phyloP scores from a whole-genome alignment of 2,113 vertebrate genomes.

The Oostethus manadensis region DNA sequence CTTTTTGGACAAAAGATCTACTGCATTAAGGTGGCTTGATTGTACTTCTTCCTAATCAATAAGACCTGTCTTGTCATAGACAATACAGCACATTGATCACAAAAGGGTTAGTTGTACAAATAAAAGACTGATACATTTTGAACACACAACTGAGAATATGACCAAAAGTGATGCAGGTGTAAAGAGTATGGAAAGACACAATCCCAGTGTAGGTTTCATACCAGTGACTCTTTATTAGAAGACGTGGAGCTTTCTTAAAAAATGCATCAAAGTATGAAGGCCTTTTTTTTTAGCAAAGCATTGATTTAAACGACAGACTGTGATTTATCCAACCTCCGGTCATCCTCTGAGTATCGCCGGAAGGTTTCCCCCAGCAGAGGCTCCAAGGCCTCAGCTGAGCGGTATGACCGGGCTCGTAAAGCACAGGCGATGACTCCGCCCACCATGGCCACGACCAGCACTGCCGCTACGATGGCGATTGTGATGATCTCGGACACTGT shows the following conservation, averaged over 20 bases:
- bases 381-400: slow-evolving; percentile 73
- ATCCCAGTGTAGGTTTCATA: slow-evolving; percentile 20
- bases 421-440: slow-evolving; percentile 74
- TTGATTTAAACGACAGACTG: slow-evolving; percentile 75
- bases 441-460: slow-evolving; percentile 78
- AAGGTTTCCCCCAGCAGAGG: slow-evolving; percentile 85
- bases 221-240: slow-evolving; percentile 59
- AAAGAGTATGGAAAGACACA: not conserved
- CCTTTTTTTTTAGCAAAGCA: slow-evolving; percentile 6
- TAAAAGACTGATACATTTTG: no score
- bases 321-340: slow-evolving; percentile 71
- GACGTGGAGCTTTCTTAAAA: slow-evolving; percentile 29
- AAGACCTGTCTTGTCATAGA: not conserved
- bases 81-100: not conserved
- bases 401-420: slow-evolving; percentile 67
- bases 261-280: slow-evolving; percentile 26
- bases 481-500: slow-evolving; percentile 84
- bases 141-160: not conserved
- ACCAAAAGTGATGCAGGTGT: not conserved
- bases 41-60: not conserved
- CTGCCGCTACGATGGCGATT: slow-evolving; percentile 78
- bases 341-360: slow-evolving; percentile 81
- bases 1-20: not conserved
- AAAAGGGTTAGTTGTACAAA: no score
- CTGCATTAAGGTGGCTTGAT: no score